phyloP scores from a whole-genome alignment of 2,888 invertebrate genomes.

The Spilosoma lubricipeda region DNA sequence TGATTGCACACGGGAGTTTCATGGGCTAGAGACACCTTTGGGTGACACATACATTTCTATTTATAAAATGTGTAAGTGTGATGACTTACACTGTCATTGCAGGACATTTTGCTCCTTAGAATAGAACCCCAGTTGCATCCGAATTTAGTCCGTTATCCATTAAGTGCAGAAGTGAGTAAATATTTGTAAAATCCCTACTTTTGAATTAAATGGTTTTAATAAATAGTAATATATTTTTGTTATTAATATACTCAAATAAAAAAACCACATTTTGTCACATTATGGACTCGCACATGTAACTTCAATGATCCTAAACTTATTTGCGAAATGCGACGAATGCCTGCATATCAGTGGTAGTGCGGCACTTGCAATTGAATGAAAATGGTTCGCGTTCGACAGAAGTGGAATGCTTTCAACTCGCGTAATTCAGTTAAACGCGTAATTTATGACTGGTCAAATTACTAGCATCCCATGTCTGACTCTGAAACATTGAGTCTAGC shows the following conservation, averaged over 20 bases:
- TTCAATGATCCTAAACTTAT: conserved; percentile 74
- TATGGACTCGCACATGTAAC: conserved; percentile 68
- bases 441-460: conserved; percentile 84
- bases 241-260: neutral
- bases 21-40: too few species aligned
- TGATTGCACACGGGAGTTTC: too few species aligned
- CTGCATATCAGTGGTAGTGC: conserved; percentile 69
- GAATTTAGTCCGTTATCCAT: too few species aligned
- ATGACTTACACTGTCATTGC: too few species aligned
- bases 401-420: conserved; percentile 81
- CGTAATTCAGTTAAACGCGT: conserved; percentile 86
- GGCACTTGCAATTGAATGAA: conserved; percentile 67
- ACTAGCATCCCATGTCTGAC: conserved; percentile 76
- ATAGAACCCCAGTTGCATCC: too few species aligned
- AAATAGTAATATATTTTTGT: neutral
- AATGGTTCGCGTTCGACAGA: conserved; percentile 72
- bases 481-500: conserved; percentile 54
- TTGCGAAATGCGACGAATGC: conserved; percentile 72
- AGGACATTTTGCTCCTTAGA: too few species aligned
- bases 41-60: too few species aligned
- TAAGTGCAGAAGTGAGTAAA: neutral
- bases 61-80: too few species aligned
- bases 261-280: neutral
- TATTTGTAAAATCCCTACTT: neutral
- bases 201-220: neutral